phyloP scores from a whole-genome alignment of 2,113 vertebrate species.

The Pungitius pungitius region DNA sequence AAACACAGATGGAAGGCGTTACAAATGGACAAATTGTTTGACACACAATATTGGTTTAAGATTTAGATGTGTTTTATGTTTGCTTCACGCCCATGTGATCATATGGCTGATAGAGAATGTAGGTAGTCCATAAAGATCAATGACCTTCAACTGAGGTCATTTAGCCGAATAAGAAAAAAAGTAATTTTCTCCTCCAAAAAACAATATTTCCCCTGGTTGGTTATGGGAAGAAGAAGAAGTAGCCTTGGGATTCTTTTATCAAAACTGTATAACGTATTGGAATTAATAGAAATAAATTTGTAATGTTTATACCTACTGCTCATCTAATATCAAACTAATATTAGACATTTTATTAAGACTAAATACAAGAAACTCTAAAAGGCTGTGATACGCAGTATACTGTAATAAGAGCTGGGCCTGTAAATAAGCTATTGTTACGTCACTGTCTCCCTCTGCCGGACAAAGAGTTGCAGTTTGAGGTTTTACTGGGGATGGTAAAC shows the following conservation, averaged over 20 bases:
- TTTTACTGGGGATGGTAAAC: neutral
- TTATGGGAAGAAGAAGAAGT: neutral
- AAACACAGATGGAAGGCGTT: constrained; percentile 42
- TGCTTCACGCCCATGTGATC: constrained; percentile 12
- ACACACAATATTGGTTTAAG: constrained; percentile 6
- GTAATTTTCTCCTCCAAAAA: neutral
- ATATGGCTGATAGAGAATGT: neutral
- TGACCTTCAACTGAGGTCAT: neutral
- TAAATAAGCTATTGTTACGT: neutral
- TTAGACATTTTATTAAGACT: neutral
- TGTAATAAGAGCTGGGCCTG: neutral
- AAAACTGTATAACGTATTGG: neutral
- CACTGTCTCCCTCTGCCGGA: constrained; percentile 30
- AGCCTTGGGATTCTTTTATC: neutral
- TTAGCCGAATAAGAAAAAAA: neutral
- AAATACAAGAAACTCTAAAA: neutral
- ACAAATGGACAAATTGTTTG: constrained; percentile 18
- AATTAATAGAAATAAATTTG: neutral
- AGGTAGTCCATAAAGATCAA: neutral
- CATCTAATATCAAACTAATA: neutral
- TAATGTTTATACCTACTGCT: neutral
- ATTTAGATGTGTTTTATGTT: constrained; percentile 2
- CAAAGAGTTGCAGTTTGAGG: neutral
- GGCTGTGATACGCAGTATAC: neutral
- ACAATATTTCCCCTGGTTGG: neutral